Conservation (phyloP, 64 coral and sea anemone genomes). For the Pocillopora verrucosa region DNA sequence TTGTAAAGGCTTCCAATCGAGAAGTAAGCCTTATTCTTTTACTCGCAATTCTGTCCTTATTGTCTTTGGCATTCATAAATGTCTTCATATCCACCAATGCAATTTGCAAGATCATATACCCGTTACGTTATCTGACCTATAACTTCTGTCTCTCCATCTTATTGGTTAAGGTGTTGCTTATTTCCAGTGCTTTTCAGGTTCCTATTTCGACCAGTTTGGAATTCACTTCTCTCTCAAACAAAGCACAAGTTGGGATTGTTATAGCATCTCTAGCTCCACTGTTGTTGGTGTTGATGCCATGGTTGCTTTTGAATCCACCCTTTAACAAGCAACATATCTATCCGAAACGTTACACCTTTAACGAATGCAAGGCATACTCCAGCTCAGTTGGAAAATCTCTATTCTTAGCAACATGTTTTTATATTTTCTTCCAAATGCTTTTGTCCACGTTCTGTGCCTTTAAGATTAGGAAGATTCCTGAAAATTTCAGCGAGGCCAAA, state of each 20-base stretch:
- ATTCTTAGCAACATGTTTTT: background rate
- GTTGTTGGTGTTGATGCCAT: background rate
- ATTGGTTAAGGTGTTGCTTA: slow-evolving; percentile 51
- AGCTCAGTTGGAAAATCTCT: background rate
- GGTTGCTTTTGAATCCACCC: background rate
- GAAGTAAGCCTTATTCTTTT: slow-evolving; percentile 49
- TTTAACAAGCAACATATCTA: background rate
- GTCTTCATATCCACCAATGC: slow-evolving; percentile 16
- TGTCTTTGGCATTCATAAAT: slow-evolving; percentile 30
- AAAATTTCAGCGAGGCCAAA: background rate
- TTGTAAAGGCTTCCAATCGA: slow-evolving; percentile 73
- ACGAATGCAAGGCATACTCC: background rate
- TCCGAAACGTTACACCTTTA: background rate
- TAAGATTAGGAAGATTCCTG: background rate
- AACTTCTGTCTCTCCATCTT: slow-evolving; percentile 35
- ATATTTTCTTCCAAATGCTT: background rate
- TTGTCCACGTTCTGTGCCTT: background rate
- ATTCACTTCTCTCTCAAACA: background rate
- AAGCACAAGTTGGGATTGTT: background rate
- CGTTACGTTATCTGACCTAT: slow-evolving; percentile 37
- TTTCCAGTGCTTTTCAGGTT: slow-evolving; percentile 40
- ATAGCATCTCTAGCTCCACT: background rate
- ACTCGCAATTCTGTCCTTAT: slow-evolving; percentile 6
- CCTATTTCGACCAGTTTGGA: background rate
- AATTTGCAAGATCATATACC: slow-evolving; percentile 34